Percentiles rank a stretch among this genome's conserved stretches.
Conservation (phyloP, 2,797 vertebrate species). For the Alauda arvensis region DNA sequence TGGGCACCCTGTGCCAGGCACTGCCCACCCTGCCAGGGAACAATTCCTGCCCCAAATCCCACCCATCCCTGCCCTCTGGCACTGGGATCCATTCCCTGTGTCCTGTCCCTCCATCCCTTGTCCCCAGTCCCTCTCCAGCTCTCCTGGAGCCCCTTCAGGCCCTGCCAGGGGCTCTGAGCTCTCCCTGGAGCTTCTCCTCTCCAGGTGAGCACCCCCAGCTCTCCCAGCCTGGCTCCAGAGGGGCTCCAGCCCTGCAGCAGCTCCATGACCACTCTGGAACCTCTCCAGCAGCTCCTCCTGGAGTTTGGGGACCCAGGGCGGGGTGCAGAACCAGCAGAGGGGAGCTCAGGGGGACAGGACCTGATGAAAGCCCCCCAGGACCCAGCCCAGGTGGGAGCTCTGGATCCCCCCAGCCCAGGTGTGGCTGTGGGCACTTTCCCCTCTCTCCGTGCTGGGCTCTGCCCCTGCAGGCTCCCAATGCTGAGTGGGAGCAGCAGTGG, state of each 20-base stretch:
- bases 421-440: not conserved
- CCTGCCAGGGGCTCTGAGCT: not conserved
- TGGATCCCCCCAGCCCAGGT: not conserved
- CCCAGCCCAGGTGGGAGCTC: not conserved
- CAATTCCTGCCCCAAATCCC: not conserved
- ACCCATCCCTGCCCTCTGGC: not conserved
- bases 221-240: not conserved
- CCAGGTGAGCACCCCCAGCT: not conserved
- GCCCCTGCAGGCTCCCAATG: not conserved
- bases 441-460: too few relatives aligned
- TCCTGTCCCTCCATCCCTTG: not conserved
- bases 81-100: not conserved
- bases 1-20: not conserved
- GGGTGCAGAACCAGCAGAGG: not conserved
- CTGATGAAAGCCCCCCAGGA: not conserved
- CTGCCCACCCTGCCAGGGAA: not conserved
- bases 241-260: not conserved
- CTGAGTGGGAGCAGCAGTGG: not conserved
- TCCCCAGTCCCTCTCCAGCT: not conserved
- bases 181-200: not conserved
- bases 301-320: not conserved
- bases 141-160: not conserved
- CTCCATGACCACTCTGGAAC: accelerated
- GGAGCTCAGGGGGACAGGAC: not conserved
- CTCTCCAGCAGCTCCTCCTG: not conserved